Percentiles rank a stretch among this genome's conserved stretches.
Evolutionary conservation across 2,888 invertebrate species (phyloP).

Genomic region (Idaea dimidiata): DNA sequence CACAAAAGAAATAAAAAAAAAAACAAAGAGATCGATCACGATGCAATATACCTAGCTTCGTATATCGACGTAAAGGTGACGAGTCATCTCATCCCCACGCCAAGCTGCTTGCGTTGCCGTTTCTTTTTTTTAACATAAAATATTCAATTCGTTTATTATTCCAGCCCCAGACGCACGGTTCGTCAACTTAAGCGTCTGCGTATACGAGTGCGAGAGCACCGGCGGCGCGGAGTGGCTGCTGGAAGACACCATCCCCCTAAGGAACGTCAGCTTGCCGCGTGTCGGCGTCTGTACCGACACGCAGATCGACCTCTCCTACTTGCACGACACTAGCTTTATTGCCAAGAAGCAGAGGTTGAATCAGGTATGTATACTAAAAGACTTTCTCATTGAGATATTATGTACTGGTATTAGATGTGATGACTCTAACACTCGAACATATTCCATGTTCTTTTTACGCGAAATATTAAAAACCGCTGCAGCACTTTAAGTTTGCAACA

Average conservation of each 20-base stretch:
- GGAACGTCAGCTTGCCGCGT: slow-evolving; percentile 93
- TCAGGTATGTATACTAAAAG: slow-evolving; percentile 75
- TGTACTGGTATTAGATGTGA: no score
- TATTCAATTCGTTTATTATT: background rate
- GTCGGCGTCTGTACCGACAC: slow-evolving; percentile 90
- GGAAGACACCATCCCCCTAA: slow-evolving; percentile 96
- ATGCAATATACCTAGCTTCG: no score
- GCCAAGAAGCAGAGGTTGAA: slow-evolving; percentile 91
- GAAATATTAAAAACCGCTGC: no score
- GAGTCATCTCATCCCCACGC: no score
- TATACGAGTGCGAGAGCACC: slow-evolving; percentile 99
- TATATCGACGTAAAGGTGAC: no score
- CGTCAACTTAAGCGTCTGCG: slow-evolving; percentile 95
- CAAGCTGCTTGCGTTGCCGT: no score
- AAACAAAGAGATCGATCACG: no score
- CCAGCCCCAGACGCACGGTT: slow-evolving; percentile 83
- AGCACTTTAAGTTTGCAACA: no score
- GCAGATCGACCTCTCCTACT: slow-evolving; percentile 90
- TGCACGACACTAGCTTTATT: slow-evolving; percentile 89
- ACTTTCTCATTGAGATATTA: no score
- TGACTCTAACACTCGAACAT: no score
- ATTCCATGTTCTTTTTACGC: no score
- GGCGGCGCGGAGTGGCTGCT: slow-evolving; percentile 96
- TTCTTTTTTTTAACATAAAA: background rate
- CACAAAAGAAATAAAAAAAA: no score